Evolutionary conservation across 2,113 vertebrate species (phyloP), one percentile per base, ranked within the genome.

Genomic region (Archocentrus centrarchus): DNA sequence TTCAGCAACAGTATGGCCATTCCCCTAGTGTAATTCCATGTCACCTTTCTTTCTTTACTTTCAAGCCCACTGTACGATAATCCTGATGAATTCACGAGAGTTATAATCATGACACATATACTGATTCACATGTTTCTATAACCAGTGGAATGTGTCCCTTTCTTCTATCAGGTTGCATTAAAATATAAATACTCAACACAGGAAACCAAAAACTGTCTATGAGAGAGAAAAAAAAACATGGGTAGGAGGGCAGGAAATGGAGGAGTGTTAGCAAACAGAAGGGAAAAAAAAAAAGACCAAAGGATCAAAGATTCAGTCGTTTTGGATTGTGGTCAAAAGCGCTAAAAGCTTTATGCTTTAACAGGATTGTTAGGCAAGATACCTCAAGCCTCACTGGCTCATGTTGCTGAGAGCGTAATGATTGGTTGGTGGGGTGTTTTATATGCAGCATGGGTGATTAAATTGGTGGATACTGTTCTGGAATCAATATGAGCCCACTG

Each of bases 401-500:
- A 66, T 79, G 86, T 83, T 93, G 90, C 83, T 77, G 17, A 5
- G 62, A 77, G 84, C 75, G 37, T 75, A 89, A 86, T 89, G 81
- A 92, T 94, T 91, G 79, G 85, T 90, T 5, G 66, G 61, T 55
- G 75, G 44, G 59, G 47, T 86, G 64, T 94, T 96, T 95, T 91
- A 94, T 92, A 92, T 91, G 90, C 86, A 82, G 86, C 91, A 83
- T 59, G 90, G 87, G 77, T 93, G 92, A 95, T 92, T 93, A 93
- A 93, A 93, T 83, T 61, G 79, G 78, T 63, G 90, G 88, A 91
- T 90, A 88, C 89, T 70, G 80, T 93, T 90, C 77, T 11, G 80
- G 84, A 92, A 94, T 95, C 86, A 53, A 93, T 94, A 90, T 61
- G 78, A 88, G 82, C 79, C 81, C 77, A 39, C 78, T 80, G 83